Conservation (phyloP, 2,113 vertebrate genomes). For the Procapra przewalskii region DNA sequence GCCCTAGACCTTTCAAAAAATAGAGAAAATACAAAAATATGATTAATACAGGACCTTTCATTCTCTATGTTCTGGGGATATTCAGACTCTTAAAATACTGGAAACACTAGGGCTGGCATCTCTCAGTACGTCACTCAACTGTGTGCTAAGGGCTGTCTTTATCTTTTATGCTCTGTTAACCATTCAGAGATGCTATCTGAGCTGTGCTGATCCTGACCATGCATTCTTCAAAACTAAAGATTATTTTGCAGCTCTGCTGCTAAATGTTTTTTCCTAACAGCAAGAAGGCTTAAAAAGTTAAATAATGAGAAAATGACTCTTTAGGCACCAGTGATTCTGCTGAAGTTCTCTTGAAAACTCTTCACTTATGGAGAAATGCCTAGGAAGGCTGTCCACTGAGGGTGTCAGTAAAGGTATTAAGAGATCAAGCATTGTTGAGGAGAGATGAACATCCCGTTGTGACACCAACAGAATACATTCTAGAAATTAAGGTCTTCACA, state of each 20-base stretch:
- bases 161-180: background rate
- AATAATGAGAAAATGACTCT: constrained; percentile 69
- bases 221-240: constrained; percentile 22
- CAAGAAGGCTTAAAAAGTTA: constrained; percentile 59
- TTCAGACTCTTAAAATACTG: background rate
- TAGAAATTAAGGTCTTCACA: constrained; percentile 47
- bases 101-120: background rate
- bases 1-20: background rate
- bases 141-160: background rate
- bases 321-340: constrained; percentile 32
- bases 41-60: background rate
- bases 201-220: background rate
- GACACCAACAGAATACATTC: constrained; percentile 49
- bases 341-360: constrained; percentile 70
- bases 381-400: constrained; percentile 37
- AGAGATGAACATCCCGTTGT: constrained; percentile 43
- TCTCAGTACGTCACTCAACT: background rate
- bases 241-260: constrained; percentile 38
- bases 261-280: constrained; percentile 34
- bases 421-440: constrained; percentile 58
- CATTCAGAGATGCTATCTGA: background rate
- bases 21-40: background rate
- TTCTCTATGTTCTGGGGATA: background rate
- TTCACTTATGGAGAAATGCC: constrained; percentile 46
- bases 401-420: constrained; percentile 30